phyloP scores from a whole-genome alignment of 23 tunicate species.

The Clavelina lepadiformis region DNA sequence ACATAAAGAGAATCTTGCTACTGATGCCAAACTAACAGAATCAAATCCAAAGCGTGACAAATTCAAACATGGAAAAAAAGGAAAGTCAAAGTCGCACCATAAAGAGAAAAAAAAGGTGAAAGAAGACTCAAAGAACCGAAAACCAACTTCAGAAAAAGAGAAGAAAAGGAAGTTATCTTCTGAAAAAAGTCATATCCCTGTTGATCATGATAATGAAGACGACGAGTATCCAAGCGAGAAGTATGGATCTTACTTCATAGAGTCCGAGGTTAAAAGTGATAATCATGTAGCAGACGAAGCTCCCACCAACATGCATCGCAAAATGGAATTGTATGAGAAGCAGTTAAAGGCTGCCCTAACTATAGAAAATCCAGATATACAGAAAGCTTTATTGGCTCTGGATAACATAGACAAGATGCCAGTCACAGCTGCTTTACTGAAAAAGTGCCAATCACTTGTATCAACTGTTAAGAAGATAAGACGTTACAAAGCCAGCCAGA shows the following conservation, averaged over 20 bases:
- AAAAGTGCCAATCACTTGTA: conserved; percentile 69
- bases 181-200: conserved; percentile 2
- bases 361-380: conserved; percentile 78
- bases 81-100: conserved; percentile 2
- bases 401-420: conserved; percentile 67
- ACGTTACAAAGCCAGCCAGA: conserved; percentile 82
- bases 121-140: conserved; percentile 23
- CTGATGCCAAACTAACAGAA: background rate
- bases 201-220: background rate
- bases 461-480: conserved; percentile 79
- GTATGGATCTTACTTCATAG: no score
- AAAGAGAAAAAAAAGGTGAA: conserved; percentile 37
- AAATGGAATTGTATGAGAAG: conserved; percentile 66
- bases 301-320: no score
- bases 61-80: conserved; percentile 14
- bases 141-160: conserved; percentile 1
- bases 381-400: conserved; percentile 54
- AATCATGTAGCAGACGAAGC: no score
- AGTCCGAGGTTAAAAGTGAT: background rate
- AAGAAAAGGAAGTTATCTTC: conserved; percentile 1
- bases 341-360: conserved; percentile 71
- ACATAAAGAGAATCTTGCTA: conserved; percentile 27
- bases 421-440: conserved; percentile 51
- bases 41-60: background rate
- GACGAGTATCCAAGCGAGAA: no score